Percentiles rank a stretch among this genome's conserved stretches.
phyloP scores from a whole-genome alignment of 2,888 invertebrate genomes.

The Willowsia nigromaculata region DNA sequence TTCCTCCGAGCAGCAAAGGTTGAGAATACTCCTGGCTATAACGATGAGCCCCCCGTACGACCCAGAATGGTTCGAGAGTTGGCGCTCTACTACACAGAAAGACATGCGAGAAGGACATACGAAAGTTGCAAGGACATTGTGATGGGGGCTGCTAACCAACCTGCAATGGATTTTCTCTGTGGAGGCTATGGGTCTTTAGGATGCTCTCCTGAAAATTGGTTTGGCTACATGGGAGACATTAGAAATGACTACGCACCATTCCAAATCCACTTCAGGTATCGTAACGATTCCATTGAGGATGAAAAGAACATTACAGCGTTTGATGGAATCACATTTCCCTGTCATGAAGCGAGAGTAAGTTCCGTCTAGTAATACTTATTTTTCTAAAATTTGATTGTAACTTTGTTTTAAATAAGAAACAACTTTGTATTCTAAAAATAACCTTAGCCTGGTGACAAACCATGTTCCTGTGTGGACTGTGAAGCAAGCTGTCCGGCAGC shows the following conservation, averaged over 20 bases:
- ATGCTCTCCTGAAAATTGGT: conserved; percentile 81
- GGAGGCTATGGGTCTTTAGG: conserved; percentile 84
- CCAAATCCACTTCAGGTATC: conserved; percentile 83
- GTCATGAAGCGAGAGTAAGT: conserved; percentile 68
- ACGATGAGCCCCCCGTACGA: not conserved
- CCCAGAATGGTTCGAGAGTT: conserved; percentile 24
- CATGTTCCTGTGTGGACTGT: conserved; percentile 95
- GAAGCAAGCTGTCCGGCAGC: conserved; percentile 87
- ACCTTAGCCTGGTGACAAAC: conserved; percentile 81
- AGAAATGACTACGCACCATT: conserved; percentile 82
- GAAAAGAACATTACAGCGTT: conserved; percentile 36
- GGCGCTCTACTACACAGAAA: conserved; percentile 79
- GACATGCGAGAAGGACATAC: conserved; percentile 85
- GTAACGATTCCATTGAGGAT: conserved; percentile 5
- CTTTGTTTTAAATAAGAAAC: no score
- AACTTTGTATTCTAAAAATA: no score
- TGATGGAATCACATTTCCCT: conserved; percentile 68
- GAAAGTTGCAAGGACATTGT: conserved; percentile 90
- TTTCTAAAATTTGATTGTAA: no score
- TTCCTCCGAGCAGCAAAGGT: conserved; percentile 81
- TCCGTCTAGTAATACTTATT: no score
- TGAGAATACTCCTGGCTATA: conserved; percentile 38
- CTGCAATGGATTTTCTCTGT: conserved; percentile 89
- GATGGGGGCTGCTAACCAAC: conserved; percentile 87
- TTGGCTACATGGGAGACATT: conserved; percentile 73